Conservation (phyloP, 2,888 invertebrate species). For the Sesia bembeciformis region DNA sequence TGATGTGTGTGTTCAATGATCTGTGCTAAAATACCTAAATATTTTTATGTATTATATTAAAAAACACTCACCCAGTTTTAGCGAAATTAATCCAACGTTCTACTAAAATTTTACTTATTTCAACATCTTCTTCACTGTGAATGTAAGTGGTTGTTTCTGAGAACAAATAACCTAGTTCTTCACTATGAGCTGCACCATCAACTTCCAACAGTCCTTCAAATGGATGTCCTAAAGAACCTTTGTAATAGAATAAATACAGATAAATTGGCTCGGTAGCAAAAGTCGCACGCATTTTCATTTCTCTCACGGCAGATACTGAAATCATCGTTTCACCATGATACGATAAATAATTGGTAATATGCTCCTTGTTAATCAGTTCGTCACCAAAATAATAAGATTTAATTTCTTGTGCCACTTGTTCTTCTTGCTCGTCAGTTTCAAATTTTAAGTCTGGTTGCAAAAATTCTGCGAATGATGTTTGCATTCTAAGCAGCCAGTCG, state of each 20-base stretch:
- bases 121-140: constrained; percentile 23
- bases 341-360: constrained; percentile 27
- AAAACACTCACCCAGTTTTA: constrained; percentile 42
- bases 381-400: constrained; percentile 37
- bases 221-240: constrained; percentile 36
- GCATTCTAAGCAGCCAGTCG: constrained; percentile 50
- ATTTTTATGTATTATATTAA: background rate
- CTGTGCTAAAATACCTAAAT: background rate
- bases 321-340: constrained; percentile 62
- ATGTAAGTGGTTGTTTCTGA: constrained; percentile 14
- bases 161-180: constrained; percentile 55
- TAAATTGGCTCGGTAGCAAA: constrained; percentile 26
- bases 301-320: constrained; percentile 46
- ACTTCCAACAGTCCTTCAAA: constrained; percentile 35
- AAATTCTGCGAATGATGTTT: constrained; percentile 39
- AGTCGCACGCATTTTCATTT: constrained; percentile 32
- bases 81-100: constrained; percentile 63
- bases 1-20: too few species aligned
- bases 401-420: constrained; percentile 25
- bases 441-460: constrained; percentile 50
- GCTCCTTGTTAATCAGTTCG: constrained; percentile 19
- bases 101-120: constrained; percentile 38
- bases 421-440: constrained; percentile 23
- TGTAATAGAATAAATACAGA: constrained; percentile 60
- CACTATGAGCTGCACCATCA: constrained; percentile 43